Conservation (phyloP, 23 tunicate species). For the Phallusia fumigata region DNA sequence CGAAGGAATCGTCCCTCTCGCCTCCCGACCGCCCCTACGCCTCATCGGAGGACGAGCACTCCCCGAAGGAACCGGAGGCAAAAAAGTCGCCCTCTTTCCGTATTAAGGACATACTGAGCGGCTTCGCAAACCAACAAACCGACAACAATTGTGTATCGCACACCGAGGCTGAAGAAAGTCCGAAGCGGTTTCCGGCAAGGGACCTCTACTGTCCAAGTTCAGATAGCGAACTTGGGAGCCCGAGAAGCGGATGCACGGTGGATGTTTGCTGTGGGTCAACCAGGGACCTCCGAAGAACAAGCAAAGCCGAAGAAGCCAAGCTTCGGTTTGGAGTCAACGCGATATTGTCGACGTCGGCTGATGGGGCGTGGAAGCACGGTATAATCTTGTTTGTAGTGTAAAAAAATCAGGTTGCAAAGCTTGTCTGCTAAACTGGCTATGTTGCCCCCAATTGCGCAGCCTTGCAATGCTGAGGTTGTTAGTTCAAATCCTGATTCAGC, state of each 20-base stretch:
- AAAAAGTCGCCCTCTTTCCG: slow-evolving; percentile 24
- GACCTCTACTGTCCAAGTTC: neutral
- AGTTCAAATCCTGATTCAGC: no score
- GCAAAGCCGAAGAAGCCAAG: neutral
- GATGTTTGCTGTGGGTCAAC: neutral
- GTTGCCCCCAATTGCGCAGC: no score
- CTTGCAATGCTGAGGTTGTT: no score
- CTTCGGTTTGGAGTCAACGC: neutral
- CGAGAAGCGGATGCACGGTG: neutral
- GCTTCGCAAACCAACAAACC: neutral
- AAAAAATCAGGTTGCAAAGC: no score
- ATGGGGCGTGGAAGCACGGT: neutral
- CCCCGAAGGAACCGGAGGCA: neutral
- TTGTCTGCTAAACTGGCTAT: no score
- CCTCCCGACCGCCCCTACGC: neutral
- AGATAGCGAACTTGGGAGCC: neutral
- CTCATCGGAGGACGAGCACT: neutral
- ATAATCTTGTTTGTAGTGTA: neutral
- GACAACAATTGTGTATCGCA: neutral
- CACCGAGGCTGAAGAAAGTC: neutral
- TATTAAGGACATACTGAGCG: slow-evolving; percentile 25
- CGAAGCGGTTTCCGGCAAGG: neutral
- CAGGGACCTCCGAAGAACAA: neutral
- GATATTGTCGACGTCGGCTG: neutral
- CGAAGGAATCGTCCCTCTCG: neutral